These are phyloP conservation scores for Dendrolimus punctatus DNA, from an alignment of 1,140 invertebrate genomes.

Conservation along the genomic window DNA sequence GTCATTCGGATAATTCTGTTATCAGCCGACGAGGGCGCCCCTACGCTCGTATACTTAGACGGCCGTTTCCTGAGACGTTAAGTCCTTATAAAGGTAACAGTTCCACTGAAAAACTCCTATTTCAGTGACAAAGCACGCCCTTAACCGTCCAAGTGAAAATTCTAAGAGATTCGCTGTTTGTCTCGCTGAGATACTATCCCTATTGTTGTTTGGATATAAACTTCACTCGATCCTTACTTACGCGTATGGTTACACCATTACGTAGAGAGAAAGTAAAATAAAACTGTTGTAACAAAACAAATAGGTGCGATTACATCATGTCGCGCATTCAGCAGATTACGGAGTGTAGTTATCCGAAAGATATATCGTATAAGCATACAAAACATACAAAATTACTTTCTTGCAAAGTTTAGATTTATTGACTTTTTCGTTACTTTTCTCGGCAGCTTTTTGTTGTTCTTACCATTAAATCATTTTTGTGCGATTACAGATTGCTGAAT, in stretches of 20 bases:
- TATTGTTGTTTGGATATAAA: slow-evolving; percentile 24
- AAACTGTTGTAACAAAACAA: slow-evolving; percentile 32
- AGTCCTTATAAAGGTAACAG: slow-evolving; percentile 67
- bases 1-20: slow-evolving; percentile 72
- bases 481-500: slow-evolving; percentile 43
- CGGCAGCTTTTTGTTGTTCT: slow-evolving; percentile 55
- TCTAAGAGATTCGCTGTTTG: slow-evolving; percentile 44
- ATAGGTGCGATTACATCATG: slow-evolving; percentile 36
- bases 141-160: slow-evolving; percentile 53
- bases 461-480: slow-evolving; percentile 60
- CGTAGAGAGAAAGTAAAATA: slow-evolving; percentile 22
- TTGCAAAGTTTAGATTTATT: slow-evolving; percentile 66
- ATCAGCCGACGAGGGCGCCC: slow-evolving; percentile 63
- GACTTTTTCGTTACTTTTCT: slow-evolving; percentile 44
- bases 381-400: slow-evolving; percentile 52
- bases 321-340: slow-evolving; percentile 42
- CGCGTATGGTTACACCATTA: slow-evolving; percentile 26
- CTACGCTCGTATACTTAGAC: slow-evolving; percentile 59
- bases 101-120: slow-evolving; percentile 65
- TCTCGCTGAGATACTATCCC: slow-evolving; percentile 23
- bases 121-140: slow-evolving; percentile 56
- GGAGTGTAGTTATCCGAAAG: slow-evolving; percentile 45
- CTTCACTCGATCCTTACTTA: slow-evolving; percentile 20
- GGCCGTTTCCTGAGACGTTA: slow-evolving; percentile 63
- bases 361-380: slow-evolving; percentile 51